phyloP scores from a whole-genome alignment of 2,113 vertebrate species.

The Sialia sialis region DNA sequence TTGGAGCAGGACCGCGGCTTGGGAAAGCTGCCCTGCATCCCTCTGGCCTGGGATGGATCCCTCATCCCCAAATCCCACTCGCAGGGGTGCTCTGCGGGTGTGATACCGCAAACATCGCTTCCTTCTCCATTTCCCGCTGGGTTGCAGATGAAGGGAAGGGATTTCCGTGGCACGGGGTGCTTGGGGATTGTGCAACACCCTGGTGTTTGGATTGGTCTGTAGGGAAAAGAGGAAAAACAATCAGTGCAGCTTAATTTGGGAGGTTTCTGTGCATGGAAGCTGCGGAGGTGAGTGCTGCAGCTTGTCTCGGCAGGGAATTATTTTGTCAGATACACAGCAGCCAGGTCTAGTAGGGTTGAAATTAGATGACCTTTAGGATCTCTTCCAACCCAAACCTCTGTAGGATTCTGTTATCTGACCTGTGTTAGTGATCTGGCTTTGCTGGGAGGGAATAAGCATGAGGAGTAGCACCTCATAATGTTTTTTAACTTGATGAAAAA shows the following conservation, averaged over 20 bases:
- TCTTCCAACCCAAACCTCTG: not conserved
- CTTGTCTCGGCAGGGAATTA: not conserved
- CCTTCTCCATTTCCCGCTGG: not conserved
- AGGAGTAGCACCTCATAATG: not conserved
- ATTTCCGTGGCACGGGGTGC: rapidly evolving
- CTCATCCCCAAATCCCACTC: rapidly evolving
- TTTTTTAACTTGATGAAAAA: not conserved
- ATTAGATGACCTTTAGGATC: not conserved
- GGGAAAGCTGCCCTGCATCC: not conserved
- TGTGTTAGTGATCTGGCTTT: not conserved
- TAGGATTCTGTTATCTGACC: not conserved
- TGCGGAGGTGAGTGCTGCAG: not conserved
- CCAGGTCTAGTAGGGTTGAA: not conserved
- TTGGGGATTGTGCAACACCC: not conserved
- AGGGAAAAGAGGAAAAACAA: not conserved
- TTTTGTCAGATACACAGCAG: not conserved
- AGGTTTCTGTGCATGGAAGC: not conserved
- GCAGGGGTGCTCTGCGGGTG: not conserved
- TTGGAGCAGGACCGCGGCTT: rapidly evolving
- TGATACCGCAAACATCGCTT: not conserved
- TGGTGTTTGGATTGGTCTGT: not conserved
- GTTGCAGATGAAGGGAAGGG: not conserved
- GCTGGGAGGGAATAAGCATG: not conserved
- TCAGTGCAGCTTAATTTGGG: not conserved
- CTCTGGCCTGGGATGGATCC: rapidly evolving